Conservation (phyloP, 1,140 invertebrate genomes). For the Drosophila biarmipes region DNA sequence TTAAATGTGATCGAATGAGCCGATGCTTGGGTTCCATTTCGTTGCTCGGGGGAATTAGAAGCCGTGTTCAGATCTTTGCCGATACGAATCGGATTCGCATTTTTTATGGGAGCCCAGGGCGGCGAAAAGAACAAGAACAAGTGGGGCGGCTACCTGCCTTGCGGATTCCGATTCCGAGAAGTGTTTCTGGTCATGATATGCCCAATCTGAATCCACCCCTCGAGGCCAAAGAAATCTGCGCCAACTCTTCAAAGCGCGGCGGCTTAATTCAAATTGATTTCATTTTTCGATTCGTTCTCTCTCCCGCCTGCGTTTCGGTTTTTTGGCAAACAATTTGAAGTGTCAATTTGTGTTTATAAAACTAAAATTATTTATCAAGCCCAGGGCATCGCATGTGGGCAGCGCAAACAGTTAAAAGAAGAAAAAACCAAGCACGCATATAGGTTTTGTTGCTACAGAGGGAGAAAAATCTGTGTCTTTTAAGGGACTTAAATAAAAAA, state of each 20-base stretch:
- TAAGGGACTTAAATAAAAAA: neutral
- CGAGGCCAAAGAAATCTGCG: constrained; percentile 46
- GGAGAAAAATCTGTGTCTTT: neutral
- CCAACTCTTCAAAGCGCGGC: constrained; percentile 38
- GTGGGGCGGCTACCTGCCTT: constrained; percentile 70
- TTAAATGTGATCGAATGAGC: constrained; percentile 13
- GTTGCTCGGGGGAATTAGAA: constrained; percentile 35
- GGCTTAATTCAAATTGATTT: constrained; percentile 80
- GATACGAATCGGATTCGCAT: constrained; percentile 68
- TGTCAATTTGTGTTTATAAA: constrained; percentile 83
- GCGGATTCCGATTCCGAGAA: constrained; percentile 38
- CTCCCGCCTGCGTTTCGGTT: constrained; percentile 2
- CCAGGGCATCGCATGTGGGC: constrained; percentile 68
- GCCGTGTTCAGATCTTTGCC: constrained; percentile 71
- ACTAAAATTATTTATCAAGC: constrained; percentile 79
- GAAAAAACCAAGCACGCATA: constrained; percentile 23
- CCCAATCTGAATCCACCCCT: constrained; percentile 50
- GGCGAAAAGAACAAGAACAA: constrained; percentile 29
- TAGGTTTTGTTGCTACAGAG: constrained; percentile 17
- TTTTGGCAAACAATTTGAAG: constrained; percentile 79
- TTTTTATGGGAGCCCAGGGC: constrained; percentile 30
- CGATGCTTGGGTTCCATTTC: constrained; percentile 27
- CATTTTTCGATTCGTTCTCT: constrained; percentile 21
- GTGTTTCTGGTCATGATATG: constrained; percentile 65
- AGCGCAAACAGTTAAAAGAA: constrained; percentile 71